phyloP scores from a whole-genome alignment of 2,797 vertebrate species.

The Lacerta bilineata region DNA sequence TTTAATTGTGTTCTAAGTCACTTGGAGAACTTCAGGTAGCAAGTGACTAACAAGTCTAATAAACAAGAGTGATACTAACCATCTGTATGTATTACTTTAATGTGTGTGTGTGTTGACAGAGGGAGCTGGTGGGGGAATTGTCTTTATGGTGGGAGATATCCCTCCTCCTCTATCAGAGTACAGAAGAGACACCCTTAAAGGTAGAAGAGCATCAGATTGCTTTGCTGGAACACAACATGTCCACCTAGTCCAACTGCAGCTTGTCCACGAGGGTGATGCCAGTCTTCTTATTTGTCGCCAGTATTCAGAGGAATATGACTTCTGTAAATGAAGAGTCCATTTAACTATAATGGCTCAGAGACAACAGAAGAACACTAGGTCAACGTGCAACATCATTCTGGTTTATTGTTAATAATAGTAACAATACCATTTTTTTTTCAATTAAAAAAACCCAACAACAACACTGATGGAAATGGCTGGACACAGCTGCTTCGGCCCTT shows the following conservation, averaged over 20 bases:
- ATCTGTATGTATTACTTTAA: no score
- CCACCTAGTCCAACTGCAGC: background rate
- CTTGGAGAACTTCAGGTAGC: no score
- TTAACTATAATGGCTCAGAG: background rate
- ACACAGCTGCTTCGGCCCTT: conserved; percentile 19
- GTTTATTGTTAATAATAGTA: conserved; percentile 49
- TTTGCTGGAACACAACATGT: background rate
- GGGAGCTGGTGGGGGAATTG: background rate
- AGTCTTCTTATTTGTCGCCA: background rate
- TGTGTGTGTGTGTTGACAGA: background rate
- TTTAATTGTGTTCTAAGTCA: no score
- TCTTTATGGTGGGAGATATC: background rate
- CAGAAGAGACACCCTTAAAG: background rate
- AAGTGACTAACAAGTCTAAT: no score
- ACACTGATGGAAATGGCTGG: conserved; percentile 47
- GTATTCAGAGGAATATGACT: background rate
- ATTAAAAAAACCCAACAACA: conserved; percentile 17
- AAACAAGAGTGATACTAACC: no score
- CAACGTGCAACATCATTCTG: conserved; percentile 47
- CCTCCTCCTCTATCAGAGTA: background rate
- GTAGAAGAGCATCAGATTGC: background rate
- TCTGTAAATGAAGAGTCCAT: background rate
- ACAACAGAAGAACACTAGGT: background rate
- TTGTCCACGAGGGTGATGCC: background rate
- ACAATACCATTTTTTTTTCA: conserved; percentile 3